Evolutionary conservation across 2,888 invertebrate species (phyloP).

Genomic region (Drosophila paranaensis): DNA sequence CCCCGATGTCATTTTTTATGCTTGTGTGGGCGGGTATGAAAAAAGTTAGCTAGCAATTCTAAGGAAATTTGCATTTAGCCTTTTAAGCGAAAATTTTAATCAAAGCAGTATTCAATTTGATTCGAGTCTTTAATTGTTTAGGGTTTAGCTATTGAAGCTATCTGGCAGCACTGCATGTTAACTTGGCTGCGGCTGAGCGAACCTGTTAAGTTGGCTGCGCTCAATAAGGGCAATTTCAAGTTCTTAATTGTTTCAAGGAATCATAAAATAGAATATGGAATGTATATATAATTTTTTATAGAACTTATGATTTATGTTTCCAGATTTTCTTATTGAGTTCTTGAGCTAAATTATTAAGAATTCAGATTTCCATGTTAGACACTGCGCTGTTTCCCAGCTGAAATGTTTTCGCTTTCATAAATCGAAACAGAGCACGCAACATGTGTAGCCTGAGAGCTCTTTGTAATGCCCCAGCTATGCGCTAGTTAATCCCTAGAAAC

Average conservation of each 20-base stretch:
- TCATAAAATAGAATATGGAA: not conserved
- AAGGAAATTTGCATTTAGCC: not conserved
- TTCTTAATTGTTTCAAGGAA: not conserved
- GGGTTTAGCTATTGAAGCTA: not conserved
- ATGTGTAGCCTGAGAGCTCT: constrained; percentile 13
- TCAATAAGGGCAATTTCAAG: not conserved
- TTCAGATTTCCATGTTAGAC: not conserved
- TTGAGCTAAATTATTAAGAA: not conserved
- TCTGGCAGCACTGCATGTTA: not conserved
- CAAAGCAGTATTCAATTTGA: not conserved
- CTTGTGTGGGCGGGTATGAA: not conserved
- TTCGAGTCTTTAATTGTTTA: not conserved
- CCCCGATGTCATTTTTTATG: constrained; percentile 6
- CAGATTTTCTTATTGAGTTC: not conserved
- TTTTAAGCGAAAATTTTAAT: not conserved
- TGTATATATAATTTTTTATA: not conserved
- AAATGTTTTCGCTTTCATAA: constrained; percentile 2
- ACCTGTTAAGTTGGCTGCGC: not conserved
- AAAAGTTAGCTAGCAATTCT: not conserved
- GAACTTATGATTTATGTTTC: not conserved
- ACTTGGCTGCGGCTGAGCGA: not conserved
- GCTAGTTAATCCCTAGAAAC: constrained; percentile 25
- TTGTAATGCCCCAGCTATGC: constrained; percentile 7
- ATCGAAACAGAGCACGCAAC: constrained; percentile 12
- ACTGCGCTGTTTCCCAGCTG: not conserved